Evolutionary conservation across 2,797 vertebrate genomes (phyloP), one percentile per base, ranked within the genome.

Genomic region (Typhlichthys eigenmanni): DNA sequence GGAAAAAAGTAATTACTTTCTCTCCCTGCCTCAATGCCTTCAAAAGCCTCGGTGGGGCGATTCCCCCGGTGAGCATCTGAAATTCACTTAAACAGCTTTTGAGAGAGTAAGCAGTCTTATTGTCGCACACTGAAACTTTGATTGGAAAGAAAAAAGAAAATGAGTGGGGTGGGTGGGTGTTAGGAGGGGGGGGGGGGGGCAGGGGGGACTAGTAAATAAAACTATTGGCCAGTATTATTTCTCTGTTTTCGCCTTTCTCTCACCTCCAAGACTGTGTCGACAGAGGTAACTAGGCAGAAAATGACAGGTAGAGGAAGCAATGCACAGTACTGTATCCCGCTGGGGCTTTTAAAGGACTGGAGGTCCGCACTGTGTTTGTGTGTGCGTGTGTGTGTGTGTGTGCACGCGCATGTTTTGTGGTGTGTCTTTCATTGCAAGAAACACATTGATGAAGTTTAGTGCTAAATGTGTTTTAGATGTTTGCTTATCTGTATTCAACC

Each of bases 1-100:
- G 90, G 88, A 89, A 87, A 90, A 91, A 91, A 90, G 90, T 90
- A 91, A 91, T 91, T 90, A 91, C 90, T 90, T 90, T 90, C 87
- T 89, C 85, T 89, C 81, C 81, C 79, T 90, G 90, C 88, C 87
- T 91, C 86, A 87, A 86, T 90, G 88, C 90, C 88, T 91, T 87
- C 90, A 89, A 87, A 90, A 91, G 86, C 88, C 88, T 89, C 86
- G 81, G 86, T 80, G 75, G 88, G 88, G 87, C 81, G 85, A 89
- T 90, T 89, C 90, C 88, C 88, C 90, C 75, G 74, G 90, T 87
- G 88, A 88, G 90, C 86, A 80, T 85, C 84, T 89, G 88, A 85
- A 90, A 90, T 91, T 91, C 88, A 91, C 90, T 91, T 91, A 89
- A 91, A 91, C 88, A 90, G 90, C 86, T 89, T 91, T 89, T 90